Percentiles rank a stretch among this genome's conserved stretches.
These are phyloP conservation scores for Dasysyrphus albostriatus DNA, from an alignment of 2,888 invertebrate species.

Conservation along the genomic window DNA sequence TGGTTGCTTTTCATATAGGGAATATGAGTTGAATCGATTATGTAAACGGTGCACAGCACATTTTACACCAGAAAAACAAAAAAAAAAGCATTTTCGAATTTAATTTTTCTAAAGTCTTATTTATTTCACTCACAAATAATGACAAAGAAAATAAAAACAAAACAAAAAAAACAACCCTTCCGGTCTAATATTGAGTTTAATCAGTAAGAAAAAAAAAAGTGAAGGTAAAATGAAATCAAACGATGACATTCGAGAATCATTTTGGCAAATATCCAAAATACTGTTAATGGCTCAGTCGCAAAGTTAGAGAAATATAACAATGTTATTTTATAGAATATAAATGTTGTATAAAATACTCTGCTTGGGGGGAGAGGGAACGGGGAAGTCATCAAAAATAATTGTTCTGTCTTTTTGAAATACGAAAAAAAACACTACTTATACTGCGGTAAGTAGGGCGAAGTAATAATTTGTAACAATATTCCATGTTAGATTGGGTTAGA, in stretches of 20 bases:
- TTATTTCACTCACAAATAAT: constrained; percentile 10
- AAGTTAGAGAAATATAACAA: neutral
- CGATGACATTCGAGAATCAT: constrained; percentile 41
- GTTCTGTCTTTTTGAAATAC: constrained; percentile 18
- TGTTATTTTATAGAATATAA: neutral
- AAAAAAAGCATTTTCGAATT: constrained; percentile 1
- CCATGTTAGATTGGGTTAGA: neutral
- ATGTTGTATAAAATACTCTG: neutral
- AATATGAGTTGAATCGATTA: constrained; percentile 7
- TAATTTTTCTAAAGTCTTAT: constrained; percentile 5
- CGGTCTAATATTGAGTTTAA: constrained; percentile 21
- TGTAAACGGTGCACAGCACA: neutral
- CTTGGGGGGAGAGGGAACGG: neutral
- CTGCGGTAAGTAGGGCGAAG: constrained; percentile 1
- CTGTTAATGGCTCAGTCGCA: constrained; percentile 23
- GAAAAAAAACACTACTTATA: neutral
- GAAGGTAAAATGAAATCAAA: constrained; percentile 50
- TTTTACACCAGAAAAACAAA: neutral
- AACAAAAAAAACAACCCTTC: constrained; percentile 14
- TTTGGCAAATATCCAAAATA: constrained; percentile 42
- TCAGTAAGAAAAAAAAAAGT: constrained; percentile 6
- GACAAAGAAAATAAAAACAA: neutral
- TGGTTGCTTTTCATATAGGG: neutral
- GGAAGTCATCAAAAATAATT: constrained; percentile 33
- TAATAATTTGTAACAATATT: constrained; percentile 14